Evolutionary conservation across 2,797 vertebrate genomes (phyloP), one percentile per base, ranked within the genome.

Genomic region (Onychomys leucogaster): DNA sequence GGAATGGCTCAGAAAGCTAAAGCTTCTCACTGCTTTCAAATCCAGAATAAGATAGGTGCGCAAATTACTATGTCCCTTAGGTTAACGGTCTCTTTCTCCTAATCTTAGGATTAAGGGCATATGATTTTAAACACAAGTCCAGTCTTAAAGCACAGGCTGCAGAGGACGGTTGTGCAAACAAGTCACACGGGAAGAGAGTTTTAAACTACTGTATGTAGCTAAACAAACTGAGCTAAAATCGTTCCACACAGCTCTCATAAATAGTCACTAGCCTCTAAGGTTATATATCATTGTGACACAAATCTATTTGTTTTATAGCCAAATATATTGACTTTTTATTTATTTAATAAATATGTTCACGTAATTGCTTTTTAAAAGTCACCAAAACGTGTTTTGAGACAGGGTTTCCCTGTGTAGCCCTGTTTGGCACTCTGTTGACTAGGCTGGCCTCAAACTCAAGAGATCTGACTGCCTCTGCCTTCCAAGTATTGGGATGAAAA

Each of bases 121-220:
- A 55, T 37, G 29, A 80, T 83, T 65, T 88, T 83, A 94, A 94
- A 90, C 16, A 65, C 59, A 57, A 88, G 52, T 82, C 46, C 78
- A 43, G 1, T 86, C 52, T 96, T 95, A 90, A 94, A 90, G 71
- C n/a, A 80, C 19, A 83, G 23, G 19, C 61, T 81, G 11, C 9
- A 78, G 27, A 77, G 7, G 85, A 32, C 49, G 75, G 7, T 76
- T 14, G 69, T 11, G 7, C 8, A 84, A 81, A 34, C 23, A 76
- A 76, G 19, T 88, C 81, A 93, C 77, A 78, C 1, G 37, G n/a
- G 77, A 85, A 77, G 61, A 49, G 71, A 84, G 52, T 96, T 43
- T 95, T 6, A 63, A 93, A 29, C 2, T 85, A 84, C 59, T 52
- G 46, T 16, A 80, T 25, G 88, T 76, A 27, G 10, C 37, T 55